Evolutionary conservation across 2,888 invertebrate genomes (phyloP).

Genomic region (Dermolepida albohirtum): DNA sequence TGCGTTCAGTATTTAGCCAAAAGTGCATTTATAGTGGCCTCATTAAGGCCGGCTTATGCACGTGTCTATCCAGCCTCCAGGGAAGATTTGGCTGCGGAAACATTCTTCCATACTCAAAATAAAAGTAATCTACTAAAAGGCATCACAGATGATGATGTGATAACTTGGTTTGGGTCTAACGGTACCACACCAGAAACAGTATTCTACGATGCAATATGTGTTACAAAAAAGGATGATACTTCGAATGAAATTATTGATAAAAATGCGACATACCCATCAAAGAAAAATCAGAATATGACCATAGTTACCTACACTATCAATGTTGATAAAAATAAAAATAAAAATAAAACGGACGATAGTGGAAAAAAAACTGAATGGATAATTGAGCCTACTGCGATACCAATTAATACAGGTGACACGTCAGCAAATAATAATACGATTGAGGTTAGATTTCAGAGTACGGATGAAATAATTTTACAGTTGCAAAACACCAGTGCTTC

Average conservation of each 20-base stretch:
- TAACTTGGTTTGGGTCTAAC: conserved; percentile 73
- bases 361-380: conserved; percentile 20
- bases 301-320: conserved; percentile 34
- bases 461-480: conserved; percentile 37
- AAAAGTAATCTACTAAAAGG: conserved; percentile 72
- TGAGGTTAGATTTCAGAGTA: conserved; percentile 41
- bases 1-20: conserved; percentile 73
- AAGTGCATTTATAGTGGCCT: conserved; percentile 72
- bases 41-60: conserved; percentile 73
- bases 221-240: conserved; percentile 5
- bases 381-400: conserved; percentile 24
- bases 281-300: conserved; percentile 34
- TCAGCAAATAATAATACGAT: conserved; percentile 5
- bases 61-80: conserved; percentile 73
- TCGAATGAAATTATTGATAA: conserved; percentile 2
- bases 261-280: conserved; percentile 12
- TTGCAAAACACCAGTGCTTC: conserved; percentile 33
- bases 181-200: conserved; percentile 12
- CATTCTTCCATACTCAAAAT: conserved; percentile 72
- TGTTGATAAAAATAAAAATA: conserved; percentile 18
- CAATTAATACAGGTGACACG: conserved; percentile 5
- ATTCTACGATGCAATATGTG: conserved; percentile 10
- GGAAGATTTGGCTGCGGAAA: conserved; percentile 73
- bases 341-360: conserved; percentile 2
- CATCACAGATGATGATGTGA: conserved; percentile 74